Conservation (phyloP, 1,140 invertebrate genomes). For the Philotrypesis tridentata region DNA sequence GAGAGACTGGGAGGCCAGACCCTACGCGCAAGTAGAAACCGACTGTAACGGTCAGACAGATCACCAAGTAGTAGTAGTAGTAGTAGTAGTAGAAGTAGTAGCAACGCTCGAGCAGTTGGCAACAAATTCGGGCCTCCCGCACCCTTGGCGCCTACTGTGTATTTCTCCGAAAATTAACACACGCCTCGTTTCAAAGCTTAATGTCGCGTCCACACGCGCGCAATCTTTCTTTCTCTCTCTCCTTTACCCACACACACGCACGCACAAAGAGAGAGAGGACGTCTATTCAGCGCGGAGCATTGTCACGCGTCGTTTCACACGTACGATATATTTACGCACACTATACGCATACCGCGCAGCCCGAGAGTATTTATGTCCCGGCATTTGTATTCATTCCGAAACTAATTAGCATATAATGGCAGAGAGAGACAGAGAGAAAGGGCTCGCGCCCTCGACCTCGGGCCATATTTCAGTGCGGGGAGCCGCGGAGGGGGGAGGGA, state of each 20-base stretch:
- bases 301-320: not conserved
- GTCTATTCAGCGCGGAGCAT: not conserved
- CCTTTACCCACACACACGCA: no score
- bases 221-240: not conserved
- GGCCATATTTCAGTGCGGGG: conserved; percentile 41
- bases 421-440: not conserved
- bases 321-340: not conserved
- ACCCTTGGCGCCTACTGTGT: not conserved
- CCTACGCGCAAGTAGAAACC: no score
- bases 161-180: not conserved
- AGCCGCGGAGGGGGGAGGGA: not conserved
- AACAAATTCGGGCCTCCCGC: not conserved
- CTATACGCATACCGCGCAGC: not conserved
- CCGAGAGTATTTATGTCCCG: not conserved
- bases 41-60: not conserved
- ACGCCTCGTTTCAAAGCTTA: conserved; percentile 13
- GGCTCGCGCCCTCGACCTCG: conserved; percentile 19
- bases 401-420: conserved; percentile 59
- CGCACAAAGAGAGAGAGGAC: no score
- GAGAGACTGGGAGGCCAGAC: not conserved
- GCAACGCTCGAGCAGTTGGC: not conserved
- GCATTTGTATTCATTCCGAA: conserved; percentile 60
- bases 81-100: no score
- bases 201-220: not conserved
- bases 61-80: not conserved